Evolutionary conservation across 2,113 vertebrate genomes (phyloP).

Genomic region (Phylloscopus trochilus): DNA sequence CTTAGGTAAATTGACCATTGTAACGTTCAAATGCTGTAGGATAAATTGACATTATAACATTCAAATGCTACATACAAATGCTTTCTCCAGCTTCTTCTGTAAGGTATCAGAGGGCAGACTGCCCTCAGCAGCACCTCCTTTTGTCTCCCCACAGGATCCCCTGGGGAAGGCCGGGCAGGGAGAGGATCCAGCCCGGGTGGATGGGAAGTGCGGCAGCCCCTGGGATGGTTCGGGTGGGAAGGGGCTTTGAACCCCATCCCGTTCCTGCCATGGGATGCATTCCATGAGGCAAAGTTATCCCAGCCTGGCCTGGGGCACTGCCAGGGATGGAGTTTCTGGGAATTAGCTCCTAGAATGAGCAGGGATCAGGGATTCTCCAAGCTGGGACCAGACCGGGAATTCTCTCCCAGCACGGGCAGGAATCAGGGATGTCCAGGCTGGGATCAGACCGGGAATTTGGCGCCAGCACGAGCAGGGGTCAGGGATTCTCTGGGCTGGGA

Average conservation of each 20-base stretch:
- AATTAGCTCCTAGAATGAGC: too few species aligned
- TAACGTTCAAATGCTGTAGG: too few species aligned
- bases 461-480: accelerated
- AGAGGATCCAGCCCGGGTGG: accelerated
- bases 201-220: neutral
- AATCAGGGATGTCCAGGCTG: neutral
- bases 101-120: too few species aligned
- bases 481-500: neutral
- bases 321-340: neutral
- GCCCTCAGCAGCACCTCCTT: too few species aligned
- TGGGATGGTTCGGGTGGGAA: neutral
- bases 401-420: accelerated
- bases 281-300: too few species aligned
- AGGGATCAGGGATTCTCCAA: too few species aligned
- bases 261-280: too few species aligned
- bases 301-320: neutral
- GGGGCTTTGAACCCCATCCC: accelerated
- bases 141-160: too few species aligned
- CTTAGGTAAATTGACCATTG: too few species aligned
- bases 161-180: accelerated
- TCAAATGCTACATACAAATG: too few species aligned
- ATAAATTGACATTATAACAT: too few species aligned
- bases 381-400: neutral
- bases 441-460: accelerated
- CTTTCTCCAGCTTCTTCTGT: too few species aligned